A percentile compares a stretch with the other conserved stretches of the same genome.
phyloP scores from a whole-genome alignment of 1,140 invertebrate genomes.

The Galendromus occidentalis region DNA sequence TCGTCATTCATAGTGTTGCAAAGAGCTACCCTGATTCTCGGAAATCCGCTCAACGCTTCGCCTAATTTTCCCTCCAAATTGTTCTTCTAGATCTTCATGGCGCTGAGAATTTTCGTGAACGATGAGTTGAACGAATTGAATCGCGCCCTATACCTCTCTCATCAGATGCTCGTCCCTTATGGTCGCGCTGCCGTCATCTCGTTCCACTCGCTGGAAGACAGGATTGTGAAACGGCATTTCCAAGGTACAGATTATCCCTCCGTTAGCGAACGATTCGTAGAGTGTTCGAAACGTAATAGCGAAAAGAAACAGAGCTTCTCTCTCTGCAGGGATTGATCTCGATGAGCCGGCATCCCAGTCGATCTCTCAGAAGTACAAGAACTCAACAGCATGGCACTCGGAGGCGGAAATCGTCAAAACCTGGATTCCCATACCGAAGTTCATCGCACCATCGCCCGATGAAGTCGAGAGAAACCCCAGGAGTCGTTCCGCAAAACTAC shows the following conservation, averaged over 20 bases:
- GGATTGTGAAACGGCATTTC: slow-evolving; percentile 78
- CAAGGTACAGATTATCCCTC: slow-evolving; percentile 29
- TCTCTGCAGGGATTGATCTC: slow-evolving; percentile 34
- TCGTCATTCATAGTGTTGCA: no score
- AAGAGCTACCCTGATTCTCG: no score
- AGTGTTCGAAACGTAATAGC: no score
- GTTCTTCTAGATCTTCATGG: slow-evolving; percentile 64
- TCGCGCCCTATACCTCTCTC: slow-evolving; percentile 57
- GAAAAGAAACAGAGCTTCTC: no score
- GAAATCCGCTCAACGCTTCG: no score
- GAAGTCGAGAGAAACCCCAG: slow-evolving; percentile 60
- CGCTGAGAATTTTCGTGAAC: slow-evolving; percentile 84
- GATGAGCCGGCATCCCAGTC: slow-evolving; percentile 28
- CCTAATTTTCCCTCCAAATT: no score
- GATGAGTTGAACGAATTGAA: slow-evolving; percentile 91
- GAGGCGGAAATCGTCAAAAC: slow-evolving; percentile 38
- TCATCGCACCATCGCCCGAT: slow-evolving; percentile 44
- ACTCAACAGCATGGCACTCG: slow-evolving; percentile 24
- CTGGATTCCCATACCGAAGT: slow-evolving; percentile 63
- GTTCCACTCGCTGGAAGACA: slow-evolving; percentile 85
- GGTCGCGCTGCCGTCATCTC: slow-evolving; percentile 59
- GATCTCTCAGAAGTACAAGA: slow-evolving; percentile 23
- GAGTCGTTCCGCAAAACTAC: slow-evolving; percentile 63
- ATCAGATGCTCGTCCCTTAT: slow-evolving; percentile 48
- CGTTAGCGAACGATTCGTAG: no score